phyloP scores from a whole-genome alignment of 2,797 vertebrate species.

The Hoplostethus atlanticus region DNA sequence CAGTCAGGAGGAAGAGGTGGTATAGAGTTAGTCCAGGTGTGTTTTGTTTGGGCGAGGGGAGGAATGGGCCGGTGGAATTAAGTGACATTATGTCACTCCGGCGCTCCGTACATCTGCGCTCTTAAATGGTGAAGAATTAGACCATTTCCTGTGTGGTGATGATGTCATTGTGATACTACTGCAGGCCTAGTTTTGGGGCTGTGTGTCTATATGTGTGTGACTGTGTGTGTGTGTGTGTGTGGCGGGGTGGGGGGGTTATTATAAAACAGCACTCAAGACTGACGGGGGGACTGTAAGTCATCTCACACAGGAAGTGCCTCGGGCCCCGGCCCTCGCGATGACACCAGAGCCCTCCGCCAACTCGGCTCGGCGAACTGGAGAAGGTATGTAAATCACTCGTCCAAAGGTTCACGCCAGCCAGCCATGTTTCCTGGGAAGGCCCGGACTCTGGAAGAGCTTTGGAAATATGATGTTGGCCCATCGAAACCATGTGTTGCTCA shows the following conservation, averaged over 20 bases:
- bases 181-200: constrained; percentile 13
- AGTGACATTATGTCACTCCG: constrained; percentile 62
- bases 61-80: constrained; percentile 12
- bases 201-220: constrained; percentile 15
- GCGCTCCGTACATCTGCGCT: constrained; percentile 55
- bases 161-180: constrained; percentile 71
- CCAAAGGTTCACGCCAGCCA: constrained; percentile 58
- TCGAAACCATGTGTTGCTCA: constrained; percentile 63
- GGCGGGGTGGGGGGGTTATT: constrained; percentile 15
- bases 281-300: constrained; percentile 72
- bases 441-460: constrained; percentile 38
- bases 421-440: constrained; percentile 59
- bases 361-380: constrained; percentile 48
- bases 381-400: constrained; percentile 69
- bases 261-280: constrained; percentile 38
- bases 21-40: constrained; percentile 61
- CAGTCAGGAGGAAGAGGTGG: constrained; percentile 20
- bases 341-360: constrained; percentile 65
- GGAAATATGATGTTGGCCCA: constrained; percentile 54
- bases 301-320: constrained; percentile 75
- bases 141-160: constrained; percentile 70
- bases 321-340: constrained; percentile 57
- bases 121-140: constrained; percentile 57
- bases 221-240: constrained; percentile 34
- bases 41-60: constrained; percentile 51